Percentiles rank a stretch among this genome's conserved stretches.
phyloP scores from a whole-genome alignment of 2,888 invertebrate genomes.

The Agrenia bidenticulata region DNA sequence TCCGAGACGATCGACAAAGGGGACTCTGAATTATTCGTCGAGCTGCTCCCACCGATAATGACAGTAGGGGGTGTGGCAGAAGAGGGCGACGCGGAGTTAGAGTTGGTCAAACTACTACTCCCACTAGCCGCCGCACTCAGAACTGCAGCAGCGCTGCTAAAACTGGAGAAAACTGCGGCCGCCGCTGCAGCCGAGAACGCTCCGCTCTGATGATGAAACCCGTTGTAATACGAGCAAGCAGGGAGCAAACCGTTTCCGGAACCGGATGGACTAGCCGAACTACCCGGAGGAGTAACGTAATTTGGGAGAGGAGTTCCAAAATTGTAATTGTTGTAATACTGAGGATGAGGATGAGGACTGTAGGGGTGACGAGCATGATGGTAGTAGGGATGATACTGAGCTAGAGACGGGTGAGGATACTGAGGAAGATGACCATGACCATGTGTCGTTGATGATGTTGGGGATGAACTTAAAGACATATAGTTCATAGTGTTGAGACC shows the following conservation, averaged over 20 bases:
- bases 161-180: slow-evolving; percentile 23
- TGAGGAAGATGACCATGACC: slow-evolving; percentile 1
- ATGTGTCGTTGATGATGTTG: slow-evolving; percentile 15
- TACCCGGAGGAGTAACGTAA: neutral
- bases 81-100: slow-evolving; percentile 28
- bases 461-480: slow-evolving; percentile 40
- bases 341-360: slow-evolving; percentile 16
- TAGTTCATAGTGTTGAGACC: slow-evolving; percentile 48
- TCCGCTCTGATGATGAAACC: slow-evolving; percentile 14
- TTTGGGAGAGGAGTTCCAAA: neutral
- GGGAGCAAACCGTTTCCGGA: too few relatives aligned
- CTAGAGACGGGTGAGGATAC: slow-evolving; percentile 2
- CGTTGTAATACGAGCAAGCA: too few relatives aligned
- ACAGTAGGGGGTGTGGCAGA: slow-evolving; percentile 1
- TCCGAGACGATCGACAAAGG: slow-evolving; percentile 7
- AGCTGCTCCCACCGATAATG: neutral
- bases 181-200: slow-evolving; percentile 31
- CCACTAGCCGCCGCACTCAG: slow-evolving; percentile 1
- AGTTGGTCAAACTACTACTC: slow-evolving; percentile 24
- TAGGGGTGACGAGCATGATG: slow-evolving; percentile 1
- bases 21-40: neutral
- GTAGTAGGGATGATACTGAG: slow-evolving; percentile 20
- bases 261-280: neutral
- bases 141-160: slow-evolving; percentile 21
- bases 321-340: neutral